phyloP scores from a whole-genome alignment of 2,797 vertebrate species.

The Sus cebifrons region DNA sequence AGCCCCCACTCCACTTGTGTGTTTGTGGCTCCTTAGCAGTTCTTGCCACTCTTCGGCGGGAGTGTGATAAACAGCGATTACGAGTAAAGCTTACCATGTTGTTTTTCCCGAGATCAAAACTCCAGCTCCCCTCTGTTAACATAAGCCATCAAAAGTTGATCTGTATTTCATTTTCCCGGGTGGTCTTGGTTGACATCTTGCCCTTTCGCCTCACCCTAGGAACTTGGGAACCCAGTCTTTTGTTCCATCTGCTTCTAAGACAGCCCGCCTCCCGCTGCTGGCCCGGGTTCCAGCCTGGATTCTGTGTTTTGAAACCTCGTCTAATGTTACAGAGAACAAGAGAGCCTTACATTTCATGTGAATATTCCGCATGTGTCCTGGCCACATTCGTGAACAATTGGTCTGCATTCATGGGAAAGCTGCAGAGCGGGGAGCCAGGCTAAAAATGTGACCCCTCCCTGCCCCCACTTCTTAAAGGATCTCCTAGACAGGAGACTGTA shows the following conservation, averaged over 20 bases:
- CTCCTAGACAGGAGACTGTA: background rate
- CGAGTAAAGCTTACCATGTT: conserved; percentile 9
- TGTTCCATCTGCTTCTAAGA: conserved; percentile 57
- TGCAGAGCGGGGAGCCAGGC: no score
- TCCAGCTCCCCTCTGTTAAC: conserved; percentile 46
- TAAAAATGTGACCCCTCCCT: background rate
- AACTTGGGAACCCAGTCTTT: conserved; percentile 74
- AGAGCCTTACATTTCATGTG: conserved; percentile 51
- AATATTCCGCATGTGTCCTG: background rate
- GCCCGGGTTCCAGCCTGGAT: conserved; percentile 14
- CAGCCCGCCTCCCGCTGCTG: conserved; percentile 65
- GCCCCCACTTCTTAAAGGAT: background rate
- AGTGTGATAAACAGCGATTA: conserved; percentile 56
- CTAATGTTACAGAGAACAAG: conserved; percentile 78
- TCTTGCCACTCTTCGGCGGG: background rate
- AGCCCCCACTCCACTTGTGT: background rate
- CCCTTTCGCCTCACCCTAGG: conserved; percentile 68
- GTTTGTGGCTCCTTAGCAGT: background rate
- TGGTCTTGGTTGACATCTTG: conserved; percentile 80
- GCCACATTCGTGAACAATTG: background rate
- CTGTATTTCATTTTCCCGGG: conserved; percentile 81
- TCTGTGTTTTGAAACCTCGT: conserved; percentile 71
- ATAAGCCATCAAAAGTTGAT: conserved; percentile 58
- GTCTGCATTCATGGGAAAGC: background rate
- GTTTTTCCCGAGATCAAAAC: conserved; percentile 78